Evolutionary conservation across 2,113 vertebrate genomes (phyloP), one percentile per base, ranked within the genome.

Genomic region (Entelurus aequoreus): DNA sequence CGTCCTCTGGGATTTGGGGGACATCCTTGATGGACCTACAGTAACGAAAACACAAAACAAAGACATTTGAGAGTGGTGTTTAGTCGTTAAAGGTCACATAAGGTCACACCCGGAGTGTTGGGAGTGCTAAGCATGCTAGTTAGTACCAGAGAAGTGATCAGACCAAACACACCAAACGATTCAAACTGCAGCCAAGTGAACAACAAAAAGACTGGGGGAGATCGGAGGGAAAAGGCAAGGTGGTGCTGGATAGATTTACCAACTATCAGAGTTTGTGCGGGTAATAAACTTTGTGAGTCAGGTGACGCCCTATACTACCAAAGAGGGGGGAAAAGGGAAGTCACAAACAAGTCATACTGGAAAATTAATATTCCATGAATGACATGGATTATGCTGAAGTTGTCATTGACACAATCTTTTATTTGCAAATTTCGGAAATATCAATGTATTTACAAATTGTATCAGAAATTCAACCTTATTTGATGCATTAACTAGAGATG

Each of bases 1-100:
- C 54, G 94, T 95, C 66, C 97, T 88, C 88, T 99, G 97, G 74
- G 97, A 94, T 88, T 99, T 99, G 63, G 97, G 97, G 81, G 97
- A 99, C 97, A 99, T 98, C 90, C 96, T 92, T 62, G 95, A 96
- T 81, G 97, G 97, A 76, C 95, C 97, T 99, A 63, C 54, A 49
- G 19, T 51, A 57, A 47, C 48, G 72, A 10, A 56, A 49, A 73
- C 11, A 40, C n/a, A 59, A 37, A 21, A 53, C 11, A 52, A 16
- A 57, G 56, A 50, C 60, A 40, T 49, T 49, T 53, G 37, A 75
- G 28, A 63, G 59, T 66, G 49, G 5, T 40, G 47, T 60, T 67
- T 6, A 19, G 46, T 65, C 65, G 21, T 3, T 12, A 36, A 53
- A 52, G 40, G 16, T 54, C 9, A 15, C 54, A 7, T 19, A 19